Conservation (phyloP, 2,797 vertebrate genomes). For the Onychomys leucogaster region DNA sequence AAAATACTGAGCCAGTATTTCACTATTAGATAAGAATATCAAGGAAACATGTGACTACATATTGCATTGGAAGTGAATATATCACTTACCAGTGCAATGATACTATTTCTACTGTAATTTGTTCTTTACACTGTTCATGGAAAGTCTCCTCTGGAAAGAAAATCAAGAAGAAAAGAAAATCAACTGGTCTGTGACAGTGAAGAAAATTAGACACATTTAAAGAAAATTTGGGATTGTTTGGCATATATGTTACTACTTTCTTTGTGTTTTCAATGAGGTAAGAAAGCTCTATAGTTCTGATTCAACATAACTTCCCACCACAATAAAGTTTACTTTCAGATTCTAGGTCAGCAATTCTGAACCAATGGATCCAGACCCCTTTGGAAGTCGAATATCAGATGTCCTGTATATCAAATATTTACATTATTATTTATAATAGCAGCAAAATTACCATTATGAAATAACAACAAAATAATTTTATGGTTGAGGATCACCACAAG, state of each 20-base stretch:
- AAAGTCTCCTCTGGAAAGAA: background rate
- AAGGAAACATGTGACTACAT: background rate
- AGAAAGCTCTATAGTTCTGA: background rate
- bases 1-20: background rate
- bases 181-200: background rate
- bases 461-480: too few relatives aligned
- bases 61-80: background rate
- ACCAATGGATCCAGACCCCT: too few relatives aligned
- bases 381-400: too few relatives aligned
- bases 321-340: conserved; percentile 36
- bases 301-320: background rate
- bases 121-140: background rate
- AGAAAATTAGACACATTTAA: background rate
- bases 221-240: background rate
- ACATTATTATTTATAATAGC: too few relatives aligned
- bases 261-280: background rate
- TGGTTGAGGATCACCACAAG: too few relatives aligned
- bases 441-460: too few relatives aligned
- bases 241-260: background rate
- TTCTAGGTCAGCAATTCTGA: background rate
- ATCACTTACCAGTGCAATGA: background rate
- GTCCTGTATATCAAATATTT: too few relatives aligned
- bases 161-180: background rate
- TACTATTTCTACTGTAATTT: background rate
- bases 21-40: background rate